phyloP scores from a whole-genome alignment of 23 tunicate genomes.

The Phallusia fumigata region DNA sequence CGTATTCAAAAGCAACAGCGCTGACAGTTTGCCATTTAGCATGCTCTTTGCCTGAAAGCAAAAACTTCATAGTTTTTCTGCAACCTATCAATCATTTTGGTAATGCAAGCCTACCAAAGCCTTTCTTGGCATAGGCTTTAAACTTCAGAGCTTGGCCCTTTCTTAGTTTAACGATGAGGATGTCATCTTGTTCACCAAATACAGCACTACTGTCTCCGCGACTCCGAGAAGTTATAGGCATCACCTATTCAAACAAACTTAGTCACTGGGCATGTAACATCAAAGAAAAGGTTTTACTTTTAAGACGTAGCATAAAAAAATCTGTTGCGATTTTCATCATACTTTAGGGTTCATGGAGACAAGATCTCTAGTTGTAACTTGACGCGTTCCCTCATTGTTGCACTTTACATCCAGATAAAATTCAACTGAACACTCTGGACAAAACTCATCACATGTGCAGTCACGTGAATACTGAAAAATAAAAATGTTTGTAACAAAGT shows the following conservation, averaged over 20 bases:
- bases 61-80: not conserved
- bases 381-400: conserved; percentile 84
- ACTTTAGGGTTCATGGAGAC: conserved; percentile 88
- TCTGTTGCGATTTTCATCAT: not conserved
- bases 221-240: conserved; percentile 82
- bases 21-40: conserved; percentile 98
- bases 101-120: conserved; percentile 57
- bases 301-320: too few species aligned
- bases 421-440: conserved; percentile 94
- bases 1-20: conserved; percentile 96
- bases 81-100: too few species aligned
- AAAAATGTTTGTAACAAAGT: too few species aligned
- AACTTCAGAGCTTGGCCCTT: conserved; percentile 97
- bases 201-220: conserved; percentile 65
- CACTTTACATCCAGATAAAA: conserved; percentile 96
- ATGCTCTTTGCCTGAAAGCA: conserved; percentile 92
- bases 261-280: not conserved
- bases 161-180: conserved; percentile 87
- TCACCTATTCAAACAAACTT: too few species aligned
- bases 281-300: too few species aligned
- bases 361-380: conserved; percentile 94
- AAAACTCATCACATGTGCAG: conserved; percentile 95
- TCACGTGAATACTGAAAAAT: conserved; percentile 87
- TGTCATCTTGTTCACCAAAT: conserved; percentile 90
- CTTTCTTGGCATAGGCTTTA: conserved; percentile 96